These are phyloP conservation scores for Proisotoma minuta DNA, from an alignment of 2,888 invertebrate genomes.

Conservation along the genomic window DNA sequence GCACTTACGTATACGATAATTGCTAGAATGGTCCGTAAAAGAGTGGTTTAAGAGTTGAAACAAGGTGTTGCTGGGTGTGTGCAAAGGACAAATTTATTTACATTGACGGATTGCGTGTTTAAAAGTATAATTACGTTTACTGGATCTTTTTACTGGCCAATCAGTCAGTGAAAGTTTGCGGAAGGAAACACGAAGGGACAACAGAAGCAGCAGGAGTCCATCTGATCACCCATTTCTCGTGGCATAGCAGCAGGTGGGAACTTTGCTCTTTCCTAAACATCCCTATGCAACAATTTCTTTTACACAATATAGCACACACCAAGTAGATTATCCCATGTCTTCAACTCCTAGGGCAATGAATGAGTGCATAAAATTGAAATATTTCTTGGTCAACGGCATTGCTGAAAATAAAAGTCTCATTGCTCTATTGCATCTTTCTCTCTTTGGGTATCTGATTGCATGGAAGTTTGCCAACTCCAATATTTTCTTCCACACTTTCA, in stretches of 20 bases:
- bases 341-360: no score
- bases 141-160: neutral
- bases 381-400: no score
- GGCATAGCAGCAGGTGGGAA: constrained; percentile 7
- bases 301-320: no score
- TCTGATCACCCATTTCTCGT: neutral
- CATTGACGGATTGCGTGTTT: neutral
- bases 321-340: no score
- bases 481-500: no score
- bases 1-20: no score
- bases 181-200: neutral
- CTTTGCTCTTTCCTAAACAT: neutral
- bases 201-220: neutral
- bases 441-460: no score
- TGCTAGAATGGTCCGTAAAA: neutral
- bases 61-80: neutral
- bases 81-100: neutral
- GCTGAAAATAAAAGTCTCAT: no score
- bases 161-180: neutral
- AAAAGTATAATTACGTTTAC: neutral
- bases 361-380: no score
- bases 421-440: no score
- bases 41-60: no score
- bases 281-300: neutral
- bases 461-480: no score